Conservation (phyloP, 2,113 vertebrate species). For the Sphaerodactylus townsendi region DNA sequence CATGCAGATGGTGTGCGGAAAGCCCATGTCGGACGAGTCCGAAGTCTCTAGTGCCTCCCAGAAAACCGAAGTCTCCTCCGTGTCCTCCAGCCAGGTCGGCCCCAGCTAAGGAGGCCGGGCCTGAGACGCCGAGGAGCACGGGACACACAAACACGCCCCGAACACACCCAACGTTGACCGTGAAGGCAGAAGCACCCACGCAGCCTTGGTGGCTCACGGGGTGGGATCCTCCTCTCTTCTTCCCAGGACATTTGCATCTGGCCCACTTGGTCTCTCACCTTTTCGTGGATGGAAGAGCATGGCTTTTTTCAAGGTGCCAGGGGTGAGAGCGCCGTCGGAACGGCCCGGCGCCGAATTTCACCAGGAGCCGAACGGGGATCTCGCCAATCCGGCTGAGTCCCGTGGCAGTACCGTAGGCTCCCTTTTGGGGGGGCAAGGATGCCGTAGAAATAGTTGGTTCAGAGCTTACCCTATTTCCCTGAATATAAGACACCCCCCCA, state of each 20-base stretch:
- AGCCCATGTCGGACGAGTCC: slow-evolving; percentile 73
- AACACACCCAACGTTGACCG: not conserved
- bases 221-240: not conserved
- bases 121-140: not conserved
- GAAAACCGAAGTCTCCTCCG: slow-evolving; percentile 77
- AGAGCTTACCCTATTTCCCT: no score
- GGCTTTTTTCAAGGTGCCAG: not conserved
- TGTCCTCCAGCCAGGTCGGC: slow-evolving; percentile 75
- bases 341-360: not conserved
- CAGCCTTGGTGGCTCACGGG: not conserved
- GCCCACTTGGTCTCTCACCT: not conserved
- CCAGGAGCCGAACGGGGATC: no score
- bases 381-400: no score
- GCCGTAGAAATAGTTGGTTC: not conserved
- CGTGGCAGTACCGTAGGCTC: no score
- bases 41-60: slow-evolving; percentile 69
- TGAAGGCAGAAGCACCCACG: not conserved
- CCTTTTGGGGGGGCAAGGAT: rapidly evolving
- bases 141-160: not conserved
- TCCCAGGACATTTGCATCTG: not conserved
- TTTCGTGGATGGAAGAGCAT: not conserved
- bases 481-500: no score
- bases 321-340: not conserved
- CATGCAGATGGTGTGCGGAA: slow-evolving; percentile 81
- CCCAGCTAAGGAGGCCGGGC: slow-evolving; percentile 60